Base-by-base conservation (phyloP, 2,113 vertebrate species). In the Neogale vison region DNA sequence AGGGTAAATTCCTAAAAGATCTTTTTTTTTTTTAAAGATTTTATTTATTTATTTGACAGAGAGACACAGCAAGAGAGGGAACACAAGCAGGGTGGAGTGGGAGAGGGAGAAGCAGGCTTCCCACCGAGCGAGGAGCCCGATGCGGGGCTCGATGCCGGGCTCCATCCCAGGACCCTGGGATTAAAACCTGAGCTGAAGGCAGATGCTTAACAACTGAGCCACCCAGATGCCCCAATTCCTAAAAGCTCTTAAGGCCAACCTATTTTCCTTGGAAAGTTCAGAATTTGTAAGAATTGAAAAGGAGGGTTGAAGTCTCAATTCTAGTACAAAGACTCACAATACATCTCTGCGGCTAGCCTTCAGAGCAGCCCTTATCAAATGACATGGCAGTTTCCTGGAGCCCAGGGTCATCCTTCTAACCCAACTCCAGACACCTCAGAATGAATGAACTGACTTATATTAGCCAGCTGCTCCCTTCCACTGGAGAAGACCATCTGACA, bases 401-500 rank as follows among this genome's bases (percentile, higher is more conserved):
- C 36, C 36, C 23, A 90, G 87, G 86, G 50, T 96, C 74, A 69
- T 67, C 31, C 42, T 96, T 47, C 83, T 77, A 95, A 82, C 13
- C 36, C 20, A 55, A 57, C 71, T 92, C 47, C 36, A 79, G 82
- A 85, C n/a, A 92, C 47, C 71, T 81, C 61, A 93, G 89, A 92
- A 86, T 67, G 72, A 74, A 57, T 65, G 31, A 94, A 84, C 61
- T 63, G n/a, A 23, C 39, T 92, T 26, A 52, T 63, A 45, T 92
- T 79, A 93, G 61, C 92, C 36, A 59, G 21, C 72, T 21, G 63
- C 88, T 94, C 63, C 65, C 50, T 94, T 94, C 90, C 86, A 93
- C 84, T 81, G 95, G 71, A 95, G 90, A 96, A 97, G 95, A 82
- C n/a, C 82, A 86, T 85, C 85, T 96, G 96, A 92, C 85, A 77